Conservation (phyloP, 2,888 invertebrate species). For the Itoplectis maculator region DNA sequence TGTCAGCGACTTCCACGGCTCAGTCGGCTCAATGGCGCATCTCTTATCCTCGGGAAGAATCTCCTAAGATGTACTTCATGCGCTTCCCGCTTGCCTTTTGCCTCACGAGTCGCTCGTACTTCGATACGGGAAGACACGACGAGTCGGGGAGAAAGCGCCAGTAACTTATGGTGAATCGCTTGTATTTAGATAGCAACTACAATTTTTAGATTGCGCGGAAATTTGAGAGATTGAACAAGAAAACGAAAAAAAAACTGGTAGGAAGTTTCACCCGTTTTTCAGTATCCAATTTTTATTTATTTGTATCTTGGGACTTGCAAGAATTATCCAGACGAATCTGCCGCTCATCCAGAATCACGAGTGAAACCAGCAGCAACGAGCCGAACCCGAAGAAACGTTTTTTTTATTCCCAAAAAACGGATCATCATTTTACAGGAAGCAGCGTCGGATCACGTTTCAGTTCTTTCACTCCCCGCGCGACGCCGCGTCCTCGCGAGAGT, state of each 20-base stretch:
- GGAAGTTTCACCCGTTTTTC: too few species aligned
- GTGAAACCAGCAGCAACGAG: too few species aligned
- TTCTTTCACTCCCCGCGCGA: background rate
- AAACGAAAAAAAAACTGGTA: too few species aligned
- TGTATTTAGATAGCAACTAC: too few species aligned
- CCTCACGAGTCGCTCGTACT: background rate
- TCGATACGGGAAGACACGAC: background rate
- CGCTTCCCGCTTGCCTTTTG: background rate
- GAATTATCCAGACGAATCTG: too few species aligned
- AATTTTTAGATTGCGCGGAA: background rate
- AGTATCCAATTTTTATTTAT: too few species aligned
- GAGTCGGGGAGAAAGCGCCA: constrained; percentile 17
- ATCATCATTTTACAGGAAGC: background rate
- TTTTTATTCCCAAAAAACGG: background rate
- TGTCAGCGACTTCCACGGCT: background rate
- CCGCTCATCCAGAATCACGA: too few species aligned
- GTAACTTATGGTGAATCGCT: too few species aligned
- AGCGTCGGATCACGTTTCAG: background rate
- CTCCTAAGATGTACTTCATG: constrained; percentile 56
- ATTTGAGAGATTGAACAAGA: too few species aligned
- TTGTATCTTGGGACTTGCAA: too few species aligned
- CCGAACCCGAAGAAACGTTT: too few species aligned
- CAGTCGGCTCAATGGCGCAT: constrained; percentile 54
- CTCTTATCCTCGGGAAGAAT: constrained; percentile 79
- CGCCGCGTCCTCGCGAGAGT: background rate